A percentile compares a stretch with the other conserved stretches of the same genome.
These are phyloP conservation scores for Delia radicum DNA, from an alignment of 1,140 invertebrate species.

Conservation along the genomic window DNA sequence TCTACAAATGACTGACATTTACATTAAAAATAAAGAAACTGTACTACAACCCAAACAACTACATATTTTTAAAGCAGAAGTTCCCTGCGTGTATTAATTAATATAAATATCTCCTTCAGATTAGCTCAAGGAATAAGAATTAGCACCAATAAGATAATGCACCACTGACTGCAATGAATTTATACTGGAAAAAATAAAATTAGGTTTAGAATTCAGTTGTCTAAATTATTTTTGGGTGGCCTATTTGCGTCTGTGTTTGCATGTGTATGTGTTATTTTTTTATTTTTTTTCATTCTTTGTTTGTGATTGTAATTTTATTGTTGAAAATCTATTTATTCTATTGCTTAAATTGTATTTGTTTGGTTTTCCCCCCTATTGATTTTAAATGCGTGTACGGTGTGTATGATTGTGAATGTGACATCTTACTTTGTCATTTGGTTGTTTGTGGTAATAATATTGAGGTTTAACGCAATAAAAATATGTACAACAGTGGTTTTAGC, in stretches of 20 bases:
- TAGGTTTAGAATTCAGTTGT: no score
- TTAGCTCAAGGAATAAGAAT: no score
- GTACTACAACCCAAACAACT: no score
- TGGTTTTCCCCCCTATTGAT: background rate
- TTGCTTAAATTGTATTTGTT: background rate
- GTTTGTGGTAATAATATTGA: background rate
- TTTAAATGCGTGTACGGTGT: background rate
- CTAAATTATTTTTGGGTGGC: no score
- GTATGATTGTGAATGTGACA: background rate
- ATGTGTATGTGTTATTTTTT: background rate
- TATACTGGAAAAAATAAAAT: no score
- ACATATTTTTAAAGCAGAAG: no score
- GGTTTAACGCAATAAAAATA: background rate
- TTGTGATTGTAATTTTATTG: conserved; percentile 2
- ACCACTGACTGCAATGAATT: no score
- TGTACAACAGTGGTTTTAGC: background rate
- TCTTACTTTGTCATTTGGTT: background rate
- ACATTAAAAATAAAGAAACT: no score
- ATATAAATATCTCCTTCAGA: no score
- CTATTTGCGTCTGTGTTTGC: background rate
- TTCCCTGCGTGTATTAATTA: no score
- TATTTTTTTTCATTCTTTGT: background rate
- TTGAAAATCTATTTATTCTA: background rate
- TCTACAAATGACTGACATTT: no score
- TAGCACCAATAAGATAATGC: no score